phyloP scores from a whole-genome alignment of 1,140 invertebrate species.

The Diuraphis noxia region DNA sequence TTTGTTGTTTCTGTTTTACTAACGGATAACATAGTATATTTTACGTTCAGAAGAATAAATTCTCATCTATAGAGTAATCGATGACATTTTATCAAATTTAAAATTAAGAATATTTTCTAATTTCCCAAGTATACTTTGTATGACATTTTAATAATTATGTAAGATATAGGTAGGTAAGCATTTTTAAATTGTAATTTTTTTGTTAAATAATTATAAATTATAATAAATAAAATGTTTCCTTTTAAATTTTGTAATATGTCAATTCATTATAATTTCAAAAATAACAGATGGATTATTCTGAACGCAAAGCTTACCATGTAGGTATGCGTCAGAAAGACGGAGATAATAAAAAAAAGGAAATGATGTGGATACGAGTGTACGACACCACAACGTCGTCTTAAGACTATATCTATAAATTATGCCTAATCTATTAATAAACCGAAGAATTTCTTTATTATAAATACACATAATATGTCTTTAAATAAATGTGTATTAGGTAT shows the following conservation, averaged over 20 bases:
- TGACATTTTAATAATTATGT: neutral
- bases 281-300: neutral
- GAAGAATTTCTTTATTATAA: neutral
- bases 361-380: neutral
- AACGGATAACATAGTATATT: neutral
- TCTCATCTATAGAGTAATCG: neutral
- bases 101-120: neutral
- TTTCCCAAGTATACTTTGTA: neutral
- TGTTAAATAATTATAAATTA: neutral
- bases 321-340: neutral
- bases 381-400: too few relatives aligned
- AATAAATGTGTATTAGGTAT: neutral
- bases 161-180: too few relatives aligned
- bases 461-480: neutral
- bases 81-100: neutral
- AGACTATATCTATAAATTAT: neutral
- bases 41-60: neutral
- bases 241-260: too few relatives aligned
- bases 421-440: neutral
- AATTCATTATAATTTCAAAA: neutral
- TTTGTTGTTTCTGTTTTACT: neutral
- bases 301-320: neutral
- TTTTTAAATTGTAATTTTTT: neutral
- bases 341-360: neutral
- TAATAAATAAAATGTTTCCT: neutral